Evolutionary conservation across 1,140 invertebrate genomes (phyloP), one percentile per base, ranked within the genome.

Genomic region (Heliconius melpomene): DNA sequence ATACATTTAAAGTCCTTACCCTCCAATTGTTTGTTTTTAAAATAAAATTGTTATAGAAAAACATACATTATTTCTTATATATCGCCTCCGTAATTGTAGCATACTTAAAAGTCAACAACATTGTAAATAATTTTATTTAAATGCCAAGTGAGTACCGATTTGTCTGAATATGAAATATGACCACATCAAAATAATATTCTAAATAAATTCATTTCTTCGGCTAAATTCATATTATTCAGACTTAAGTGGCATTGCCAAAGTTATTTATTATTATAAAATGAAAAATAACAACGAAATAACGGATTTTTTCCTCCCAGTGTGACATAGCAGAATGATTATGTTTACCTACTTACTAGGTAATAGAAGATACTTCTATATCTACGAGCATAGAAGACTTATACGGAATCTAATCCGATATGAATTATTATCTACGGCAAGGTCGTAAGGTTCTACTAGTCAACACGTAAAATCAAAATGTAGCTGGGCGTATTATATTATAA

Each of bases 71-170:
- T 60, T 60, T 60, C 9, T 60, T 23, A 60, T 8, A 23, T 23
- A 66, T 13, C 23, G 16, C 3, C 23, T 29, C 11, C 1, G 60
- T 66, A 66, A 66, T 66, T 66, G 60, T 66, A 66, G 26, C 26
- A 66, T 66, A 7, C 16, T 66, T 66, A 66, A 66, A 66, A 26
- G 11, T 66, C 60, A 29, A 23, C 60, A 66, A 66, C 26, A 29
- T 66, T 66, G n/a, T 66, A 9, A 66, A 66, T 66, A 66, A 66
- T 66, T 26, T 66, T 66, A 66, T 29, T 52, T 52, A 52, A 66
- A 66, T 29, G 60, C 11, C 60, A 66, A 66, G 18, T 66, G 60
- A 66, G 5, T 29, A 66, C 26, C 60, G 60, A 66, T 66, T 66
- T 66, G 60, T 66, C 60, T 66, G 26, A 66, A 29, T 66, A 29